These are phyloP conservation scores for Teleogryllus oceanicus DNA, from an alignment of 2,888 invertebrate species.

Conservation along the genomic window DNA sequence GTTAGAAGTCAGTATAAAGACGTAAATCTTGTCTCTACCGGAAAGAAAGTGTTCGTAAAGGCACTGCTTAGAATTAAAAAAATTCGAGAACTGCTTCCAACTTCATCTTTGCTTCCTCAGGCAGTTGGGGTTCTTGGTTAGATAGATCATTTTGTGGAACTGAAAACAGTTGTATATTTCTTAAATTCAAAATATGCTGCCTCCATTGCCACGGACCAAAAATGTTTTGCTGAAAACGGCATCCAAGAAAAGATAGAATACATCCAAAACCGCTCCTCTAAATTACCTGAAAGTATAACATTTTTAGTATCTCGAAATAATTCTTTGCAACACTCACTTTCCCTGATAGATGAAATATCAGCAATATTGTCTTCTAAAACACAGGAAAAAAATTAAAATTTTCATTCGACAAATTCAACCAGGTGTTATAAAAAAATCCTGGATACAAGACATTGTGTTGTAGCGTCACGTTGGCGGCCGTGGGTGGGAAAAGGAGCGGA, in stretches of 20 bases:
- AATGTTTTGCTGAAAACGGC: slow-evolving; percentile 23
- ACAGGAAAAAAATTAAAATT: too few species aligned
- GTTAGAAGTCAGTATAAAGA: background rate
- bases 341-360: slow-evolving; percentile 23
- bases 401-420: too few species aligned
- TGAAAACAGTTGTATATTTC: background rate
- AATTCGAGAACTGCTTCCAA: background rate
- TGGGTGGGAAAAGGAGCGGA: too few species aligned
- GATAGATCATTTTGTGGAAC: too few species aligned
- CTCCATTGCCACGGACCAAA: background rate
- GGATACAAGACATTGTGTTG: too few species aligned
- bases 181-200: slow-evolving; percentile 18
- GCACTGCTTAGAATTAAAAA: slow-evolving; percentile 2
- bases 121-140: background rate
- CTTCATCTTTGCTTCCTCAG: background rate
- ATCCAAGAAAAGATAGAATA: slow-evolving; percentile 1
- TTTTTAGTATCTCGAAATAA: background rate
- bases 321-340: slow-evolving; percentile 21
- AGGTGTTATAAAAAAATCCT: too few species aligned
- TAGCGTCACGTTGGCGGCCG: too few species aligned
- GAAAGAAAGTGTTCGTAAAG: background rate
- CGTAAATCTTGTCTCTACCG: background rate
- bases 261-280: background rate
- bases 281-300: slow-evolving; percentile 20
- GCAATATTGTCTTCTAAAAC: background rate